Base-by-base conservation (phyloP, 2,888 invertebrate genomes). In the Mythimna lalbum region DNA sequence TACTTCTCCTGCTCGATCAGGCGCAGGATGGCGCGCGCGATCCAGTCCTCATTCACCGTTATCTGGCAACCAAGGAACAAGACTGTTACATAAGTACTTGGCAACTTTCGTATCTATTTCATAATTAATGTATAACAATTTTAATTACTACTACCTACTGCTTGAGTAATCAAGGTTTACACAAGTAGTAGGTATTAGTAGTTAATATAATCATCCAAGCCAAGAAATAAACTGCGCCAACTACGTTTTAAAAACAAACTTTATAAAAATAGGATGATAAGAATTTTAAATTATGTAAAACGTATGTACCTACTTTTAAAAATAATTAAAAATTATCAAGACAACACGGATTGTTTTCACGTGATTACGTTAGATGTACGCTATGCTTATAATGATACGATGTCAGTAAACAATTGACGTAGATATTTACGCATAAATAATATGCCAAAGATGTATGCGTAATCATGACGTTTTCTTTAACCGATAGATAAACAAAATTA, bases 1-100 rank as follows among this genome's bases (percentile, higher is more conserved):
- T 98, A 98, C 90, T 99, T 98, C 92, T 98, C 98, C 80, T 97
- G 96, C 90, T 98, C 98, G 10, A 98, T 97, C 68, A 98, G 93
- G 36, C 97, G 96, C 69, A 98, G 90, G 69, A 98, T 98, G 1
- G 98, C 97, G 74, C 98, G 96, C 2, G 98, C 98, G 68, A 98
- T 97, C 97, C 97, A 98, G 90, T 98, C 98, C 90, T 98, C 98
- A 89, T 97, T 97, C 2, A 98, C 98, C 47, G 98, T 97, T 76
- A 98, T 96, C 97, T 97, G 86, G 33, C 39, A 68, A 60, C 36
- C 12, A 68, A 63, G 36, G 12, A 31, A 43, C 1, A 7, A 39
- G 17, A 7, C 21, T 33, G 17, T 39, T 23, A 23, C 1, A 59
- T 21, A 9, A 4, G 39, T 43, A 14, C 17, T 43, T 43, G 14